These are phyloP conservation scores for Scotopteryx bipunctaria DNA, from an alignment of 2,888 invertebrate genomes.

Conservation along the genomic window DNA sequence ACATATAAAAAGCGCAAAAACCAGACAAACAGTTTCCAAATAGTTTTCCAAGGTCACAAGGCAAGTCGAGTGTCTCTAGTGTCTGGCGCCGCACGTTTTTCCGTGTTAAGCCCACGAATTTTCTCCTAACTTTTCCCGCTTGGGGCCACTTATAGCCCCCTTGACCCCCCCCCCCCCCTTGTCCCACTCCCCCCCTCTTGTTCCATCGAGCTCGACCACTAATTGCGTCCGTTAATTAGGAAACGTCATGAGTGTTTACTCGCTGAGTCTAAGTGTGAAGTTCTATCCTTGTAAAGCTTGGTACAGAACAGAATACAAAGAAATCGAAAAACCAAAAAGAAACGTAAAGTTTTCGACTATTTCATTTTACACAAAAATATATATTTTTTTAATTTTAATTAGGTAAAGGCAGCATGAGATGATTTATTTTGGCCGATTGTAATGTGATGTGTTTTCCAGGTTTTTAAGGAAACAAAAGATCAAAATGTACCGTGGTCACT, in stretches of 20 bases:
- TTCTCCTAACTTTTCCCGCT: conserved; percentile 77
- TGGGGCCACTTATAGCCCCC: conserved; percentile 73
- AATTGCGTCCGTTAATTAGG: conserved; percentile 84
- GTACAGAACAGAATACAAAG: neutral
- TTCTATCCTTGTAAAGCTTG: conserved; percentile 70
- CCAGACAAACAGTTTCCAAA: conserved; percentile 28
- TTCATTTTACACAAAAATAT: too few relatives aligned
- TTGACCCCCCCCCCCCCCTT: conserved; percentile 47
- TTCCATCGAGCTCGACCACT: conserved; percentile 77
- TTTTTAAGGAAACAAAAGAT: too few relatives aligned
- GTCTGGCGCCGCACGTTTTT: conserved; percentile 58
- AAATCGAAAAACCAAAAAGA: neutral
- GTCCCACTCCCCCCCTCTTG: conserved; percentile 45
- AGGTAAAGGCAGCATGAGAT: too few relatives aligned
- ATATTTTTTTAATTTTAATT: too few relatives aligned
- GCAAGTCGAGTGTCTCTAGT: conserved; percentile 27
- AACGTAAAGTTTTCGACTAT: too few relatives aligned
- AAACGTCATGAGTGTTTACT: conserved; percentile 84
- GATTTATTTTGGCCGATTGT: too few relatives aligned
- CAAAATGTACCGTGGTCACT: too few relatives aligned
- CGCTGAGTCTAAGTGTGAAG: conserved; percentile 81
- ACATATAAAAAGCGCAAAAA: conserved; percentile 10
- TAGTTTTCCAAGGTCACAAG: conserved; percentile 51
- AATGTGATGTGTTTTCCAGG: too few relatives aligned
- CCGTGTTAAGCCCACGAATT: conserved; percentile 73